Percentiles rank a stretch among this genome's conserved stretches.
These are phyloP conservation scores for Crocodylus rhombifer DNA, from an alignment of 2,797 vertebrate genomes.

Conservation along the genomic window DNA sequence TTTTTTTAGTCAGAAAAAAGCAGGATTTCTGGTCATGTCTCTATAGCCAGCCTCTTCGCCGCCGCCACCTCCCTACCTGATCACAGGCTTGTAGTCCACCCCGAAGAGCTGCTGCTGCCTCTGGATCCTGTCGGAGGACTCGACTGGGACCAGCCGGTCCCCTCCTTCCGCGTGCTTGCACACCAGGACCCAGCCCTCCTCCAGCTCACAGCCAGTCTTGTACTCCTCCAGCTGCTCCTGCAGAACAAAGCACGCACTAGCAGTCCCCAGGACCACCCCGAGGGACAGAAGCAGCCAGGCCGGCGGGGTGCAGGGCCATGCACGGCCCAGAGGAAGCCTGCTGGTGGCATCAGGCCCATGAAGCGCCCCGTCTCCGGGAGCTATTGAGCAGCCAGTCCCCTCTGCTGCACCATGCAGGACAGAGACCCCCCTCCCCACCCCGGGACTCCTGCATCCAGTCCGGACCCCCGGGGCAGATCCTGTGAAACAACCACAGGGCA, in stretches of 20 bases:
- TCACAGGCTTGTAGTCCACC: constrained; percentile 92
- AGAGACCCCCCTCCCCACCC: neutral
- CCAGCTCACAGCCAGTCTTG: constrained; percentile 86
- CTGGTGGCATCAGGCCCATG: neutral
- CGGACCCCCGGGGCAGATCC: neutral
- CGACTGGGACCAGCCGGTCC: constrained; percentile 93
- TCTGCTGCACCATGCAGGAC: neutral
- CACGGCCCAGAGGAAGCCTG: neutral
- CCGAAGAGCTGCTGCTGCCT: constrained; percentile 95
- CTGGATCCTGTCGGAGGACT: constrained; percentile 89
- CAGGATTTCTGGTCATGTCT: no score
- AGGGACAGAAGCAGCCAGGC: neutral
- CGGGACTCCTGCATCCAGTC: neutral
- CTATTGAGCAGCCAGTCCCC: no score
- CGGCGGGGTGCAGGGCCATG: neutral
- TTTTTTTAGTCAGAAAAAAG: no score
- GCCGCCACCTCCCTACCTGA: constrained; percentile 77
- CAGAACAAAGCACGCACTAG: neutral
- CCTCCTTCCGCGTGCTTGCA: constrained; percentile 95
- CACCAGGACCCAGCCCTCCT: constrained; percentile 95
- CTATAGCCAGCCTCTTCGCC: no score
- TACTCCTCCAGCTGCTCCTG: constrained; percentile 96
- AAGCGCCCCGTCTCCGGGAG: no score
- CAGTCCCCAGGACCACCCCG: neutral
- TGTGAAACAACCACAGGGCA: no score